These are phyloP conservation scores for Tigriopus japonicus DNA, from an alignment of 1,140 invertebrate genomes.

Conservation along the genomic window DNA sequence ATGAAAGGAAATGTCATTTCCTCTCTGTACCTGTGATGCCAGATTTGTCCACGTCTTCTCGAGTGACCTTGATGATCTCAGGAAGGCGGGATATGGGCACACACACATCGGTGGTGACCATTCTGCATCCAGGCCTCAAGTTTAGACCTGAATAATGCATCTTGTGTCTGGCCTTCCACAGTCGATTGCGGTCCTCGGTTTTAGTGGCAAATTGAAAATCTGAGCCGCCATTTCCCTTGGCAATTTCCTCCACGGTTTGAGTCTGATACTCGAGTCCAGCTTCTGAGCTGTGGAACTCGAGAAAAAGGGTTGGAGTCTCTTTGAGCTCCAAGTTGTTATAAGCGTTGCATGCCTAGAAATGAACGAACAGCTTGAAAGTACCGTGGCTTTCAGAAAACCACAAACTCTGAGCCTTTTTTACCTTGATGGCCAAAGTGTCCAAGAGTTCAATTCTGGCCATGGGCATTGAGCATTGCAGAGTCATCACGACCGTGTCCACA, in stretches of 20 bases:
- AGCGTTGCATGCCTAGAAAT: slow-evolving; percentile 19
- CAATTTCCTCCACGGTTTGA: slow-evolving; percentile 27
- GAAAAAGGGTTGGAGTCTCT: slow-evolving; percentile 32
- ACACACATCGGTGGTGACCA: slow-evolving; percentile 34
- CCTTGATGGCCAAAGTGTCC: slow-evolving; percentile 30
- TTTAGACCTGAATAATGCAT: slow-evolving; percentile 30
- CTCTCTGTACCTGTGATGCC: slow-evolving; percentile 14
- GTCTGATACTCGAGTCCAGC: slow-evolving; percentile 28
- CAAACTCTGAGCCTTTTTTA: too few relatives aligned
- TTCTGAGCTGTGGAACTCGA: slow-evolving; percentile 35
- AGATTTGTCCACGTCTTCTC: slow-evolving; percentile 24
- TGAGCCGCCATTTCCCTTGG: slow-evolving; percentile 26
- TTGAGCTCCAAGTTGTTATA: slow-evolving; percentile 22
- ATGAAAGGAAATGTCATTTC: too few relatives aligned
- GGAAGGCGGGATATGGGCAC: slow-evolving; percentile 35
- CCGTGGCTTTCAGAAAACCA: too few relatives aligned
- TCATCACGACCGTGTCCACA: slow-evolving; percentile 32
- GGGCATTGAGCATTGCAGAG: slow-evolving; percentile 32
- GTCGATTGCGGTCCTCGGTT: slow-evolving; percentile 27
- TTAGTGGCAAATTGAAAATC: slow-evolving; percentile 31
- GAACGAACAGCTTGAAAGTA: too few relatives aligned
- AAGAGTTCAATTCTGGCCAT: slow-evolving; percentile 38
- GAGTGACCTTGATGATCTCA: slow-evolving; percentile 28
- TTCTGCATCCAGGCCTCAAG: slow-evolving; percentile 25
- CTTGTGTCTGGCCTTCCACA: slow-evolving; percentile 38